phyloP scores from a whole-genome alignment of 2,113 vertebrate genomes.

The Dipodomys spectabilis region DNA sequence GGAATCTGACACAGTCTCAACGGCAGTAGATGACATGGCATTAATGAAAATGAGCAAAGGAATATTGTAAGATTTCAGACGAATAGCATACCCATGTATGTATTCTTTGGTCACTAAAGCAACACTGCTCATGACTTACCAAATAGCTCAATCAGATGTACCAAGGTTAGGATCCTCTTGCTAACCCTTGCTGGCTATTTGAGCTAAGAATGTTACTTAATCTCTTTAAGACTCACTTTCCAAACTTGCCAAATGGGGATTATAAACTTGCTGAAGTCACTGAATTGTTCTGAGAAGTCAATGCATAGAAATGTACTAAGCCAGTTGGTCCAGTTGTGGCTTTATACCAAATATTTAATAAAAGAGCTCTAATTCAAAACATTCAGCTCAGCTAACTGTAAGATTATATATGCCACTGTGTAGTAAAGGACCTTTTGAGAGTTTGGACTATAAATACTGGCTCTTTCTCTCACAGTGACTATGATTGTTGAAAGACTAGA shows the following conservation, averaged over 20 bases:
- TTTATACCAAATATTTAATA: neutral
- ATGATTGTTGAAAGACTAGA: neutral
- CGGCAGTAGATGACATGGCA: slow-evolving; percentile 14
- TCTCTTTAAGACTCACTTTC: neutral
- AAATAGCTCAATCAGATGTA: neutral
- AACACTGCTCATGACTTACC: too few species aligned
- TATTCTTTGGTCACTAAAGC: neutral
- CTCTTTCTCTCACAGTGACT: neutral
- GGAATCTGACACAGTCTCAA: slow-evolving; percentile 54
- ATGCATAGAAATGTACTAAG: neutral
- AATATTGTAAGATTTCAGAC: neutral
- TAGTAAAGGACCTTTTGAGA: neutral
- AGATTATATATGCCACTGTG: neutral
- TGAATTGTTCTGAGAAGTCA: neutral
- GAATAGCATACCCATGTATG: neutral
- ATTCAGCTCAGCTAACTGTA: neutral
- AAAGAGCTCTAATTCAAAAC: neutral
- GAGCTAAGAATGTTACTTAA: neutral
- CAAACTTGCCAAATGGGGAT: neutral
- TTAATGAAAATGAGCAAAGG: neutral
- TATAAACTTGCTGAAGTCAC: neutral
- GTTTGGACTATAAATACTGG: neutral
- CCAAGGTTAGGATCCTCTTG: neutral
- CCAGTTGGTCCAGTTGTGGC: neutral
- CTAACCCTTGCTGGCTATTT: neutral